Percentiles rank a stretch among this genome's conserved stretches.
phyloP scores from a whole-genome alignment of 1,140 invertebrate species.

The Temnothorax nylanderi region DNA sequence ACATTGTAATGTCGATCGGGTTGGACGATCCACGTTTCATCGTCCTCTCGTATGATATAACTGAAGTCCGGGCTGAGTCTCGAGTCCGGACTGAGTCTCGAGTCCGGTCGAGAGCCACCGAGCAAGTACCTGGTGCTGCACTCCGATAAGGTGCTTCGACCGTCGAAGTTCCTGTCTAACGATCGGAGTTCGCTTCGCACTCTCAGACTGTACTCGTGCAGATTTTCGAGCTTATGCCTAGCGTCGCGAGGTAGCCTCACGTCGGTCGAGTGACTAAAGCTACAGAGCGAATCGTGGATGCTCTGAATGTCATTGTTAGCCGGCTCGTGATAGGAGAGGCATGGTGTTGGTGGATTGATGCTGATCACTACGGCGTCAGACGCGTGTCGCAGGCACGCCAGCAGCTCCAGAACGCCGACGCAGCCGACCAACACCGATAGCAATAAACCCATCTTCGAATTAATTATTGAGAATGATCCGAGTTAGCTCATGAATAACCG shows the following conservation, averaged over 20 bases:
- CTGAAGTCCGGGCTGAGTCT: conserved; percentile 57
- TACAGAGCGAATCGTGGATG: conserved; percentile 80
- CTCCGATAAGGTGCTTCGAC: conserved; percentile 74
- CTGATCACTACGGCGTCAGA: conserved; percentile 82
- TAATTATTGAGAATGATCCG: neutral
- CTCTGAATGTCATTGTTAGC: conserved; percentile 73
- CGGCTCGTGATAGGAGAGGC: conserved; percentile 80
- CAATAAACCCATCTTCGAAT: conserved; percentile 88
- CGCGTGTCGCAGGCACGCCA: conserved; percentile 87
- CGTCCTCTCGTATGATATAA: conserved; percentile 48
- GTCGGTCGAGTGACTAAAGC: conserved; percentile 76
- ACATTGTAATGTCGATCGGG: conserved; percentile 7
- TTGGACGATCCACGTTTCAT: conserved; percentile 30
- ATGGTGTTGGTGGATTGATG: conserved; percentile 76
- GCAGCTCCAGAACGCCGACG: conserved; percentile 89
- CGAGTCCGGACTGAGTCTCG: conserved; percentile 74
- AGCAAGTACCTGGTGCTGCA: conserved; percentile 75
- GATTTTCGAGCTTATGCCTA: conserved; percentile 81
- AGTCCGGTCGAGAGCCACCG: conserved; percentile 67
- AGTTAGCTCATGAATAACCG: neutral
- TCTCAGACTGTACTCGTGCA: conserved; percentile 82
- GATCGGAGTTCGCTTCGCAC: conserved; percentile 78
- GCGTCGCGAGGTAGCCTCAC: conserved; percentile 73
- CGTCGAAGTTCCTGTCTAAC: conserved; percentile 73
- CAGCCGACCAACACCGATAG: conserved; percentile 91